These are phyloP conservation scores for Agrotis clavis DNA, from an alignment of 2,888 invertebrate species.

Conservation along the genomic window DNA sequence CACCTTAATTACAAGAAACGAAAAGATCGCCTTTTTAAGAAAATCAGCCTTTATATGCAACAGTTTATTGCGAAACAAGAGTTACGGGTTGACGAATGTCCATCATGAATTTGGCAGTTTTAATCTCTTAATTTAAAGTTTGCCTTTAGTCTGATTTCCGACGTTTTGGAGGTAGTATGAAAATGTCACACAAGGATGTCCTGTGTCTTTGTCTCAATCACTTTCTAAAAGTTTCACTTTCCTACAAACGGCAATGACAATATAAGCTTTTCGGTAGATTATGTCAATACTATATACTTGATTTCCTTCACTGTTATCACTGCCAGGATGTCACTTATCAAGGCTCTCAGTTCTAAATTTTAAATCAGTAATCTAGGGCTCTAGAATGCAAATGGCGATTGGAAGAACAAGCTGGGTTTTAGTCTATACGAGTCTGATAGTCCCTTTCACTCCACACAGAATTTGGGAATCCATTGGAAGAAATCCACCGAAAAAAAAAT, in stretches of 20 bases:
- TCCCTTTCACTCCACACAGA: too few species aligned
- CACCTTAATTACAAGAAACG: slow-evolving; percentile 74
- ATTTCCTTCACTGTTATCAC: not conserved
- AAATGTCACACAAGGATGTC: slow-evolving; percentile 9
- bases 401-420: too few species aligned
- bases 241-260: not conserved
- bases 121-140: slow-evolving; percentile 71
- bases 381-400: too few species aligned
- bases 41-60: slow-evolving; percentile 63
- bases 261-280: not conserved
- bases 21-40: slow-evolving; percentile 77
- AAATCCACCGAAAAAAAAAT: too few species aligned
- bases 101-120: slow-evolving; percentile 69
- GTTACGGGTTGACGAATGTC: slow-evolving; percentile 72
- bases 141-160: slow-evolving; percentile 36
- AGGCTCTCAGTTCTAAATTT: not conserved
- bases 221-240: not conserved
- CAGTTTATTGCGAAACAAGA: slow-evolving; percentile 68
- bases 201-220: not conserved
- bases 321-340: not conserved
- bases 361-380: too few species aligned
- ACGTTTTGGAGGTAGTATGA: slow-evolving; percentile 15
- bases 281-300: not conserved
- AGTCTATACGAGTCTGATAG: too few species aligned
- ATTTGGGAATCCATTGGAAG: too few species aligned